These are phyloP conservation scores for Ophion slaviceki DNA, from an alignment of 2,888 invertebrate species.

Conservation along the genomic window DNA sequence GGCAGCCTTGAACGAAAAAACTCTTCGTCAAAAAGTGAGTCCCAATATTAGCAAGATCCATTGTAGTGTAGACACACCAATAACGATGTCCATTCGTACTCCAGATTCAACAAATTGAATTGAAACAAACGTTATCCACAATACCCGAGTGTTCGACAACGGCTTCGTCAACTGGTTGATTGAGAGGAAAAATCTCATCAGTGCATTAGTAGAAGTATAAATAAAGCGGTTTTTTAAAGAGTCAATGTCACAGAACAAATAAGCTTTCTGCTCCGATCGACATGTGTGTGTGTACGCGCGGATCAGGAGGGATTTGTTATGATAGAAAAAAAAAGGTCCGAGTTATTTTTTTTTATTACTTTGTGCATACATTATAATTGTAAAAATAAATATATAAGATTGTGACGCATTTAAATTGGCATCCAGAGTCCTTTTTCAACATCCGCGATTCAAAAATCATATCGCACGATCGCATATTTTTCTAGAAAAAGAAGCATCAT, in stretches of 20 bases:
- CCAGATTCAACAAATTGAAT: constrained; percentile 80
- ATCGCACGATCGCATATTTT: neutral
- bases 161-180: constrained; percentile 56
- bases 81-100: neutral
- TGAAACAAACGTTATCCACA: constrained; percentile 76
- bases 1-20: constrained; percentile 88
- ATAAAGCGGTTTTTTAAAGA: neutral
- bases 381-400: neutral
- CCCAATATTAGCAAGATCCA: neutral
- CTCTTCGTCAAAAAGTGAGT: constrained; percentile 86
- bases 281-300: neutral
- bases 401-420: neutral
- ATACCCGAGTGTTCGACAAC: constrained; percentile 76
- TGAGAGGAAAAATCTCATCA: neutral
- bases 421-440: neutral
- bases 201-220: neutral
- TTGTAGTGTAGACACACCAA: neutral
- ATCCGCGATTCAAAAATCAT: neutral
- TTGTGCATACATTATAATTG: neutral
- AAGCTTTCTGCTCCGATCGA: neutral
- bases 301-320: neutral
- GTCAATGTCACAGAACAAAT: neutral
- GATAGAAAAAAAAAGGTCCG: neutral
- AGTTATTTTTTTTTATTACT: neutral
- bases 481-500: neutral